Percentiles rank a stretch among this genome's conserved stretches.
Conservation (phyloP, 2,113 vertebrate genomes). For the Glaucomys volans region DNA sequence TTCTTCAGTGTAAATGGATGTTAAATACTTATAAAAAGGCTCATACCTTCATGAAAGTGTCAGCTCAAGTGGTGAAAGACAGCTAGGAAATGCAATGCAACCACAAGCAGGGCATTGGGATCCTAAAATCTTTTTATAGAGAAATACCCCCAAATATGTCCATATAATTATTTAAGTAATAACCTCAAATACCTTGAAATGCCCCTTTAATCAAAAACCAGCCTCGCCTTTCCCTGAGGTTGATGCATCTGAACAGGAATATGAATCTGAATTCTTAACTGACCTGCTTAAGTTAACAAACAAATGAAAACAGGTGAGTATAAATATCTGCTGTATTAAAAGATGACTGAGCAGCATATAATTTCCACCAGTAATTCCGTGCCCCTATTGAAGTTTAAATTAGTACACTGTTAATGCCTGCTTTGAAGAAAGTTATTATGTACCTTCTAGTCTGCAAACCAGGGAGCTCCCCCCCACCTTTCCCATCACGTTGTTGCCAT, state of each 20-base stretch:
- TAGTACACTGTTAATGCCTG: background rate
- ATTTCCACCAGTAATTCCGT: slow-evolving; percentile 27
- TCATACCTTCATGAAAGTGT: background rate
- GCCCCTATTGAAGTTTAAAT: background rate
- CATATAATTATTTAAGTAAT: slow-evolving; percentile 42
- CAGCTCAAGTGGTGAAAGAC: background rate
- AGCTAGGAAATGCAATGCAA: background rate
- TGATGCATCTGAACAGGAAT: background rate
- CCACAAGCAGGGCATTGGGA: background rate
- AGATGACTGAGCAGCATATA: slow-evolving; percentile 34
- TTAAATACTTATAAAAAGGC: background rate
- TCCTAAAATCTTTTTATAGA: background rate
- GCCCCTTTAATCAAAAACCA: slow-evolving; percentile 39
- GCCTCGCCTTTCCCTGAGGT: background rate
- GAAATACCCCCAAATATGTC: background rate
- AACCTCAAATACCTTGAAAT: slow-evolving; percentile 22
- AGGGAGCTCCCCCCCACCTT: slow-evolving; percentile 84
- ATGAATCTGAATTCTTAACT: slow-evolving; percentile 41
- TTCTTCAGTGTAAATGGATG: background rate
- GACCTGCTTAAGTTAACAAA: slow-evolving; percentile 12
- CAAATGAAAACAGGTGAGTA: slow-evolving; percentile 53
- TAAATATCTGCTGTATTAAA: slow-evolving; percentile 47
- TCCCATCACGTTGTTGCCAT: slow-evolving; percentile 82
- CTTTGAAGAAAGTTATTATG: slow-evolving; percentile 61
- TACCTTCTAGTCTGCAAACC: slow-evolving; percentile 66